phyloP scores from a whole-genome alignment of 2,888 invertebrate species.

The Scaptomyza caliginosa region DNA sequence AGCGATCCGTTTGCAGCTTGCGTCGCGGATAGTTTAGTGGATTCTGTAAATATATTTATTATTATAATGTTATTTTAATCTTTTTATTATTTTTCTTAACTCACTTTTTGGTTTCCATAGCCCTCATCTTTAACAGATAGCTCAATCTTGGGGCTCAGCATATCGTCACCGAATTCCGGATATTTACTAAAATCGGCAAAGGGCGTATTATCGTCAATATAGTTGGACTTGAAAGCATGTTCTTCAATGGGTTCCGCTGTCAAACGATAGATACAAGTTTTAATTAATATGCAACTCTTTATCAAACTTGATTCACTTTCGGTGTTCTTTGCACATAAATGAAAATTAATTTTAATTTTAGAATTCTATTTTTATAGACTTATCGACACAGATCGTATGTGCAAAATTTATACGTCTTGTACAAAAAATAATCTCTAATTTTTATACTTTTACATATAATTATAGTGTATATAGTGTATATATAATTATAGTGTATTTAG shows the following conservation, averaged over 20 bases:
- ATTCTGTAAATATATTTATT: constrained; percentile 51
- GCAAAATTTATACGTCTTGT: constrained; percentile 14
- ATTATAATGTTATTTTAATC: too few species aligned
- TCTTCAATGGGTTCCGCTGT: constrained; percentile 73
- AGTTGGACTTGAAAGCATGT: constrained; percentile 65
- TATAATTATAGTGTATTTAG: constrained; percentile 6
- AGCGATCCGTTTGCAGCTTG: constrained; percentile 77
- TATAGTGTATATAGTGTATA: constrained; percentile 2
- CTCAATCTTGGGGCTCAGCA: constrained; percentile 69
- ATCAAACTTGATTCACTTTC: constrained; percentile 23
- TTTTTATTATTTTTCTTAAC: neutral
- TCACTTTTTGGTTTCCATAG: constrained; percentile 58
- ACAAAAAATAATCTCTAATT: constrained; percentile 23
- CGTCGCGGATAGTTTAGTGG: constrained; percentile 77
- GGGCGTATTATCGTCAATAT: constrained; percentile 71
- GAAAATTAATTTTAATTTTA: constrained; percentile 44
- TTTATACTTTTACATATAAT: constrained; percentile 6
- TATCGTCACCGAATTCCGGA: constrained; percentile 55
- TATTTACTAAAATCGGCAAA: constrained; percentile 72
- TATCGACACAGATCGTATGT: constrained; percentile 36
- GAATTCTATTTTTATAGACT: constrained; percentile 43
- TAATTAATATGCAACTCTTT: constrained; percentile 16
- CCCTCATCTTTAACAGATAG: constrained; percentile 63
- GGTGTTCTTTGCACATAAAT: constrained; percentile 29
- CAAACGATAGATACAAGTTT: constrained; percentile 1